Conservation (phyloP, 2,888 invertebrate species). For the Melinopterus prodromus region DNA sequence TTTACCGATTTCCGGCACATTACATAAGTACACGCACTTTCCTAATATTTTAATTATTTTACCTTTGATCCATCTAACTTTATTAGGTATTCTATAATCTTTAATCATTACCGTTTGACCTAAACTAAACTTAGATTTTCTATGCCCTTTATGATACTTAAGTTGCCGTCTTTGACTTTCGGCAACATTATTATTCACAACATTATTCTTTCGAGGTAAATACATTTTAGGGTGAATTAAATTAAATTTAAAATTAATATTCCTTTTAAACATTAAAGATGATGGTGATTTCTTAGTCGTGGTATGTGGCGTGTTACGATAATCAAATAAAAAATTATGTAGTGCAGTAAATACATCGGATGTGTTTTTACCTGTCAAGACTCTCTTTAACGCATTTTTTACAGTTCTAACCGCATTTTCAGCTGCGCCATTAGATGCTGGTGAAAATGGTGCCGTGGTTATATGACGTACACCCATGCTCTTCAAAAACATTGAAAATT, state of each 20-base stretch:
- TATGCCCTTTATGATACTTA: background rate
- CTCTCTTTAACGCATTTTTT: slow-evolving; percentile 40
- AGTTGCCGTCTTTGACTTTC: slow-evolving; percentile 5
- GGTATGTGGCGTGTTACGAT: slow-evolving; percentile 14
- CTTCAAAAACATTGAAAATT: slow-evolving; percentile 38
- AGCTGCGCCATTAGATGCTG: slow-evolving; percentile 41
- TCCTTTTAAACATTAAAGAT: background rate
- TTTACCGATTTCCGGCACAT: slow-evolving; percentile 29
- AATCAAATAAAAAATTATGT: slow-evolving; percentile 39
- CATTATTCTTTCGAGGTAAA: background rate
- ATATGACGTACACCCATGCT: slow-evolving; percentile 39
- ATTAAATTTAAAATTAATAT: background rate
- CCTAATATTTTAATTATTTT: slow-evolving; percentile 34
- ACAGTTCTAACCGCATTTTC: slow-evolving; percentile 42
- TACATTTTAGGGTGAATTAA: background rate
- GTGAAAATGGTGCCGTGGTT: slow-evolving; percentile 37
- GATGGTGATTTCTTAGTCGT: background rate
- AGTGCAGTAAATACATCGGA: slow-evolving; percentile 32
- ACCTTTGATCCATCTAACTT: slow-evolving; percentile 35
- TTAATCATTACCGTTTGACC: background rate
- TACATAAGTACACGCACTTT: slow-evolving; percentile 32
- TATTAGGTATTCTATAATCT: slow-evolving; percentile 15
- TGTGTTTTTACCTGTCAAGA: slow-evolving; percentile 27
- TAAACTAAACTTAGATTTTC: background rate
- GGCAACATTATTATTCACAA: background rate